These are phyloP conservation scores for Myotis myotis DNA, from an alignment of 2,797 vertebrate genomes.

Conservation along the genomic window DNA sequence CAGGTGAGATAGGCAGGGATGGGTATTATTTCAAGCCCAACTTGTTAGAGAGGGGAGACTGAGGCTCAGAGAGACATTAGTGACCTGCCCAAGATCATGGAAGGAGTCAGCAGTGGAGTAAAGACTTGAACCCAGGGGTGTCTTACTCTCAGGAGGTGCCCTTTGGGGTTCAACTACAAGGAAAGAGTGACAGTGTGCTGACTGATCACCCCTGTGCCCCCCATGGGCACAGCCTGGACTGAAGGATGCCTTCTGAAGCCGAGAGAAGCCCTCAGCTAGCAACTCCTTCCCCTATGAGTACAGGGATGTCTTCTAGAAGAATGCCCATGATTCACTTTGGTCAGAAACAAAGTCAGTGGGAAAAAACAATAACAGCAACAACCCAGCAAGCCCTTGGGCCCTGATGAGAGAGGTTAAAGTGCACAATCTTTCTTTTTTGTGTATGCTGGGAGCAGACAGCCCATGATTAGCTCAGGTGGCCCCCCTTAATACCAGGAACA, in stretches of 20 bases:
- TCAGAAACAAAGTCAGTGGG: constrained; percentile 72
- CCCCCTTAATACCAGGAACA: constrained; percentile 67
- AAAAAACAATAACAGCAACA: not conserved
- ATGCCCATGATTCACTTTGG: constrained; percentile 75
- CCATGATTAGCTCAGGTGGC: constrained; percentile 68
- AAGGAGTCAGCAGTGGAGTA: constrained; percentile 30
- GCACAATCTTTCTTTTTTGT: constrained; percentile 71
- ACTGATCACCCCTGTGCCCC: not conserved
- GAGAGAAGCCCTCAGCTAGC: constrained; percentile 46
- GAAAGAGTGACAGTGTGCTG: constrained; percentile 29
- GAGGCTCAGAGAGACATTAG: constrained; percentile 66
- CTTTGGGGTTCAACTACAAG: constrained; percentile 23
- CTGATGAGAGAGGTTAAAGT: constrained; percentile 78
- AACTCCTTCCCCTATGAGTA: not conserved
- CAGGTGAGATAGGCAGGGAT: constrained; percentile 74
- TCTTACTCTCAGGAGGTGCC: constrained; percentile 12
- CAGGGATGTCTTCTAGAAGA: constrained; percentile 57
- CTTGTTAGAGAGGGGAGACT: constrained; percentile 56
- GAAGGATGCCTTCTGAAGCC: constrained; percentile 50
- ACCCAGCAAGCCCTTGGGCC: constrained; percentile 73
- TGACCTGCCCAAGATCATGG: constrained; percentile 53
- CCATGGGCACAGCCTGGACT: not conserved
- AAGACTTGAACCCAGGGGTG: constrained; percentile 45
- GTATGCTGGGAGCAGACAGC: constrained; percentile 75
- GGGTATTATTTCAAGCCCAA: constrained; percentile 65